Conservation (phyloP, 2,888 invertebrate genomes). For the Nomada flava region DNA sequence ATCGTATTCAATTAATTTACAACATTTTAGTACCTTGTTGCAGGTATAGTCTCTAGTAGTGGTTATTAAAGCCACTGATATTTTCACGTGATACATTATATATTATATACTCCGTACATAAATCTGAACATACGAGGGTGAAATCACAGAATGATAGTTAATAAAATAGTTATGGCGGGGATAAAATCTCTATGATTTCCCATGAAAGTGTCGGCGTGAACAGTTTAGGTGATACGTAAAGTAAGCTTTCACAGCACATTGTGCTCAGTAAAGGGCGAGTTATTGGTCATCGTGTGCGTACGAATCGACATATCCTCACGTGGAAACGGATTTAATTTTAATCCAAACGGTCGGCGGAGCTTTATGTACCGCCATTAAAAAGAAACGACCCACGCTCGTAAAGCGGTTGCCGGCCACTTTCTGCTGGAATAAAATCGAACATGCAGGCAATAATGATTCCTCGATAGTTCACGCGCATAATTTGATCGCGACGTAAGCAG, state of each 20-base stretch:
- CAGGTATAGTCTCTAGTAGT: not conserved
- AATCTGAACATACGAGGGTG: not conserved
- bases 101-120: too few relatives aligned
- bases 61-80: too few relatives aligned
- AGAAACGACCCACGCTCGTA: constrained; percentile 34
- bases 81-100: not conserved
- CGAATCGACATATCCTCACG: constrained; percentile 43
- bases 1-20: too few relatives aligned
- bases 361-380: constrained; percentile 57
- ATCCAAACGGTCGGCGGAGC: constrained; percentile 40
- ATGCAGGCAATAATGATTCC: constrained; percentile 37
- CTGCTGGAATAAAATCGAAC: constrained; percentile 44
- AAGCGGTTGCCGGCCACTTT: constrained; percentile 18
- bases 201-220: constrained; percentile 25
- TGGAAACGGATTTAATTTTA: constrained; percentile 53
- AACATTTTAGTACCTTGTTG: too few relatives aligned
- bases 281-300: constrained; percentile 37
- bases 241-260: constrained; percentile 46
- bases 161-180: constrained; percentile 34
- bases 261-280: constrained; percentile 44
- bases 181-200: constrained; percentile 45
- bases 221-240: constrained; percentile 27
- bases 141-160: constrained; percentile 19
- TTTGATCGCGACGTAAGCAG: constrained; percentile 26
- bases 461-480: not conserved